Base-by-base conservation (phyloP, 2,797 vertebrate species). In the Takifugu rubripes region DNA sequence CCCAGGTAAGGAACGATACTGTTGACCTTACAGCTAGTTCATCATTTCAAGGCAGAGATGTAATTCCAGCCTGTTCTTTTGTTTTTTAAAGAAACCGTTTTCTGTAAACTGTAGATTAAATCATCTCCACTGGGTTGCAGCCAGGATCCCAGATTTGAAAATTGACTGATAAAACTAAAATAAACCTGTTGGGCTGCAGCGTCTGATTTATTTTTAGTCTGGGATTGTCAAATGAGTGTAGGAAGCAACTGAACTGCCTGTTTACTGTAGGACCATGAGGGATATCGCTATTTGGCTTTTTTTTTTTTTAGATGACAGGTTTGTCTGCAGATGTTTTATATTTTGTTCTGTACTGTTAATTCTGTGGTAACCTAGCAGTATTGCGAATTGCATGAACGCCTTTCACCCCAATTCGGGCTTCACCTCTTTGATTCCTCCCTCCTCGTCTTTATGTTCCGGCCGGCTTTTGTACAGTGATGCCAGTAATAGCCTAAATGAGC, bases 1-100 rank as follows among this genome's bases (percentile, higher is more conserved):
- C 93, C 95, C 70, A 93, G 92, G 92, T 93, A 90, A 86, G 88
- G 56, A 16, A 16, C 31, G 8, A 21, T 11, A 16, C 49, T 36
- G 2, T 31, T 43, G 57, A 27, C 27, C 29, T 59, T 12, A 15
- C 8, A 40, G 31, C 52, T 0, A 0, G 11, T 59, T 1, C 1
- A 7, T 29, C 17, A 54, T 26, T 44, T 16, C 26, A 27, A 24
- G 49, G 5, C 36, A 40, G 11, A 14, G 14, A 1, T 14, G 36
- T 14, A 3, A 40, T 14, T 14, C 36, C 3, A 14, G 12, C 12
- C 36, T 14, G 36, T 40, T 21, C 21, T 21, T 21, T 21, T 21
- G 21, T 21, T 21, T 21, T 21, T 21, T 21, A 21, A 21, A 21
- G 21, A 21, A 21, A 21, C 21, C 21, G 1, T 21, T 21, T 21